Evolutionary conservation across 1,140 invertebrate genomes (phyloP), one percentile per base, ranked within the genome.

Genomic region (Drosophila suzukii): DNA sequence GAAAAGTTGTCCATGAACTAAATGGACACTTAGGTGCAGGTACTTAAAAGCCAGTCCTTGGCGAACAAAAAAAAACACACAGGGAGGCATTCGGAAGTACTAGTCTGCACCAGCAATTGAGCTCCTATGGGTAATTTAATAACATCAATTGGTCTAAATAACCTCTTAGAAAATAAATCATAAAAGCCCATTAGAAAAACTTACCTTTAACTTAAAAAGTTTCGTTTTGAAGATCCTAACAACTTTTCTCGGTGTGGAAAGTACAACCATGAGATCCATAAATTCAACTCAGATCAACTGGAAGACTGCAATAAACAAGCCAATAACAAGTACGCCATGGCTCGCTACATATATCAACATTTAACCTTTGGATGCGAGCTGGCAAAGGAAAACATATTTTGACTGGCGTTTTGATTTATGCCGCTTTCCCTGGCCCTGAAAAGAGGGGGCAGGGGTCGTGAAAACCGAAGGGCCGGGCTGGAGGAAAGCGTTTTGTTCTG

Each of bases 381-480:
- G 74, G 57, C 63, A 77, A 76, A 60, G 75, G 55, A 78, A 88
- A 88, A 83, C 84, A 88, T 83, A 89, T 89, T 88, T 86, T 88
- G 84, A 83, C 84, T 88, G 57, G 72, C 47, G 38, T 67, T 83
- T 88, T 89, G 84, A 89, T 89, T 89, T 90, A 89, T 90, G 84
- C 73, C 66, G 47, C 74, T 78, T 41, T 67, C 20, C 68, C 50
- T 12, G 13, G 20, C 24, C 32, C 7, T 10, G 2, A n/a, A 56
- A 13, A 17, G 32, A 20, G 17, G 6, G 27, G 27, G 20, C 43
- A 20, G 4, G 24, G 49, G 47, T 27, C 11, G 7, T 50, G 15
- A 27, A 51, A 34, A 30, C 15, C 10, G 47, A 4, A 46, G 57
- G 46, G 32, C 11, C 53, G 46, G 32, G 38, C 38, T 59, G 60